Percentiles rank a stretch among this genome's conserved stretches.
These are phyloP conservation scores for Bergia sp. DNA, from an alignment of 92 coral and sea anemone species.

Conservation along the genomic window DNA sequence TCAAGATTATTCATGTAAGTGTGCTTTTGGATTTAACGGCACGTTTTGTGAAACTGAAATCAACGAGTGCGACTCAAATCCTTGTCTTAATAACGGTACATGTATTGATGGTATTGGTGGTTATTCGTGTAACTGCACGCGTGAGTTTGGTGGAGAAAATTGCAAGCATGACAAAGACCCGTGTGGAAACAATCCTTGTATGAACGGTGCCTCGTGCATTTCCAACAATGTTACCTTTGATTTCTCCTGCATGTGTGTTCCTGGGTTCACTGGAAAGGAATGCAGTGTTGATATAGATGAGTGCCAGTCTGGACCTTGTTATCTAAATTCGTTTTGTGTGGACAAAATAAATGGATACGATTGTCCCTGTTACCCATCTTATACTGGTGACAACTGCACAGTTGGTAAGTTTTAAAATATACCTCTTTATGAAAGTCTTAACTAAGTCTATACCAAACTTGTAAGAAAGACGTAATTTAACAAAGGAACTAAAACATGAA, in stretches of 20 bases:
- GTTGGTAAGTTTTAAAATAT: constrained; percentile 4
- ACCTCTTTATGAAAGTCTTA: no score
- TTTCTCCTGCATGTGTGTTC: constrained; percentile 6
- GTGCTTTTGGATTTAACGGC: constrained; percentile 20
- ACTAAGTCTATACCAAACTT: no score
- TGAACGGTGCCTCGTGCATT: constrained; percentile 16
- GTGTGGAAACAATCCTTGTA: constrained; percentile 9
- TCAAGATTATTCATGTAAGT: not conserved
- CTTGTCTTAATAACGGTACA: not conserved
- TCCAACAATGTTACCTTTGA: constrained; percentile 8
- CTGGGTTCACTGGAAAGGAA: constrained; percentile 10
- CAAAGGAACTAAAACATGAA: no score
- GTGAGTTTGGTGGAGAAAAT: not conserved
- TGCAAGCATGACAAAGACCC: not conserved
- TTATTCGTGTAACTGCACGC: not conserved
- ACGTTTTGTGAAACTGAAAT: constrained; percentile 17
- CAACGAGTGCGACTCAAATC: not conserved
- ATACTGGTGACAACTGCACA: constrained; percentile 13
- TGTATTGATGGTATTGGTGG: not conserved
- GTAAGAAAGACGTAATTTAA: no score
- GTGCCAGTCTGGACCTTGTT: constrained; percentile 19
- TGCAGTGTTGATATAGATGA: constrained; percentile 9
- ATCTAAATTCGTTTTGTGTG: constrained; percentile 10
- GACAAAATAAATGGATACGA: constrained; percentile 23
- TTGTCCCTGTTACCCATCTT: constrained; percentile 25